Base-by-base conservation (phyloP, 2,888 invertebrate genomes). In the Notodonta dromedarius region DNA sequence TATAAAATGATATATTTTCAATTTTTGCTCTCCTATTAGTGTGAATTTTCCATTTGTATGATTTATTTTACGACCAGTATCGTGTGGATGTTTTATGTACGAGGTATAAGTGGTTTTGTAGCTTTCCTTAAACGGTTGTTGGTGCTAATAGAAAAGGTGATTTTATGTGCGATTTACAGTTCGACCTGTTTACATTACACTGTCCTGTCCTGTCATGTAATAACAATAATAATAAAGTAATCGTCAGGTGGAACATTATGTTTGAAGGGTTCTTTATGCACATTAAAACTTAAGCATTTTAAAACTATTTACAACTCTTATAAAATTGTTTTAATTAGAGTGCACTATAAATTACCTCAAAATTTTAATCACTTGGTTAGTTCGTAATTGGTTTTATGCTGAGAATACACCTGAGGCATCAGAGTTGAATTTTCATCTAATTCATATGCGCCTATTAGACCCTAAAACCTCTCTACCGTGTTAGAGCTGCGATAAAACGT, bases 1-100 rank as follows among this genome's bases (percentile, higher is more conserved):
- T 72, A 78, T 77, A 80, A 81, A 32, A 88, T 89, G 88, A 92
- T 92, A 91, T 90, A 91, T 91, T 90, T 91, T 90, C 90, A 91
- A 93, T 91, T 91, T 93, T 88, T 89, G 84, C 82, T 84, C 78
- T 84, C 77, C 84, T 81, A 84, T 85, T 85, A 82, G 83, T 82
- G 71, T 70, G 82, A 81, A 79, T 87, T 83, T 87, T 81, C 80
- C 84, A 83, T 85, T 85, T 73, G 79, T 81, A 74, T 83, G 85
- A 90, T 90, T 91, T 90, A 89, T 89, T 63, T 71, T 72, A 66
- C 65, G 59, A 65, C 62, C 16, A 53, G 63, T 35, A 68, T 62
- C 65, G 60, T 57, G 46, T 55, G 57, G 59, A 54, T 60, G 56
- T 67, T 74, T 67, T 56, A 50, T 63, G 66, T 65, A 61, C 39